Conservation (phyloP, 2,797 vertebrate genomes). For the Enteromius trimaculatus region DNA sequence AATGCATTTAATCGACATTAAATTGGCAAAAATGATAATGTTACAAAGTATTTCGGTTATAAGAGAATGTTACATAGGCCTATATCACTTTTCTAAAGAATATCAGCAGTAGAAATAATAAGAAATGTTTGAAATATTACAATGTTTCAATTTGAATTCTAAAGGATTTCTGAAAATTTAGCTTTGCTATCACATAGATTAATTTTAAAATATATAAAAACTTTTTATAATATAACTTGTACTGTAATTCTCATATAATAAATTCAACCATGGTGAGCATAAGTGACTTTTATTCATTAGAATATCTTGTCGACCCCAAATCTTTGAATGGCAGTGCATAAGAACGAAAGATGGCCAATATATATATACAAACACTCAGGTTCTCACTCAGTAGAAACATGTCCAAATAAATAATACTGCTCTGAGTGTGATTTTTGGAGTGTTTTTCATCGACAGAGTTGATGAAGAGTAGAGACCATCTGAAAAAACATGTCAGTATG, state of each 20-base stretch:
- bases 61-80: not conserved
- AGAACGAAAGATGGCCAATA: conserved; percentile 4
- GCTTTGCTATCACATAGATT: not conserved
- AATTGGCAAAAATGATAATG: not conserved
- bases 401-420: conserved; percentile 27
- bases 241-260: not conserved
- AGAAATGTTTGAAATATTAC: not conserved
- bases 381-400: conserved; percentile 26
- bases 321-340: not conserved
- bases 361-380: conserved; percentile 23
- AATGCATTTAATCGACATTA: not conserved
- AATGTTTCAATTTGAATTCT: not conserved
- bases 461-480: conserved; percentile 45
- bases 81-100: not conserved
- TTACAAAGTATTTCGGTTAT: not conserved
- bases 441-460: conserved; percentile 24
- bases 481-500: conserved; percentile 40
- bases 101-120: not conserved
- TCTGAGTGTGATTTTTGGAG: conserved; percentile 27
- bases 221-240: not conserved
- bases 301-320: not conserved
- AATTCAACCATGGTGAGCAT: not conserved
- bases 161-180: not conserved
- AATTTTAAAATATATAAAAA: not conserved
- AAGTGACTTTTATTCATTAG: not conserved